Conservation (phyloP, 2,797 vertebrate genomes). For the Sebastes ruberrimus region DNA sequence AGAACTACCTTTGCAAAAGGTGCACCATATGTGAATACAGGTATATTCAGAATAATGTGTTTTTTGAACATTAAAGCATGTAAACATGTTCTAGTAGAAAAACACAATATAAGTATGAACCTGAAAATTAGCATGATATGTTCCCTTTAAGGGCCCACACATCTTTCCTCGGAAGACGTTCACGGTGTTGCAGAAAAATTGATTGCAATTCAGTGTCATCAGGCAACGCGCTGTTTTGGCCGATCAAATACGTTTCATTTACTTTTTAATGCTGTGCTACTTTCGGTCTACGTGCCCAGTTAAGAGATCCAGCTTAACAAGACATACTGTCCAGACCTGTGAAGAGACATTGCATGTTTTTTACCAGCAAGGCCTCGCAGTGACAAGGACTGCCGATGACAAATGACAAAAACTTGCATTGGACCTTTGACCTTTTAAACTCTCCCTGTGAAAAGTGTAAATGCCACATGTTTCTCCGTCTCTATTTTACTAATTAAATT, state of each 20-base stretch:
- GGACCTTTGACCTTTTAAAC: neutral
- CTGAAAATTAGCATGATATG: no score
- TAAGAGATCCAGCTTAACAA: neutral
- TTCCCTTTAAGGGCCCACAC: no score
- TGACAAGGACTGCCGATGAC: neutral
- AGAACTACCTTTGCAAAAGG: no score
- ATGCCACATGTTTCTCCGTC: neutral
- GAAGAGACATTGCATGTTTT: neutral
- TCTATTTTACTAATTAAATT: neutral
- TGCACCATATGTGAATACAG: no score
- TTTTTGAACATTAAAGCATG: no score
- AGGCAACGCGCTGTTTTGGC: neutral
- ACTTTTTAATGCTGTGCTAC: neutral
- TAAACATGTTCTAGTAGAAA: no score
- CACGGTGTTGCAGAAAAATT: neutral
- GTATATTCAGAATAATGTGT: no score
- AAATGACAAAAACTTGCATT: neutral
- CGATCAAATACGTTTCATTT: neutral
- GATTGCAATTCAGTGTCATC: neutral
- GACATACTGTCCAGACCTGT: neutral
- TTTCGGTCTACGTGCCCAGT: neutral
- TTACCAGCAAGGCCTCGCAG: neutral
- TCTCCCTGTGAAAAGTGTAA: neutral
- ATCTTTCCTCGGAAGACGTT: accelerated
- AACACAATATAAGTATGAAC: no score